A percentile compares a stretch with the other conserved stretches of the same genome.
Conservation (phyloP, 2,888 invertebrate genomes). For the Marasmarcha lunaedactyla region DNA sequence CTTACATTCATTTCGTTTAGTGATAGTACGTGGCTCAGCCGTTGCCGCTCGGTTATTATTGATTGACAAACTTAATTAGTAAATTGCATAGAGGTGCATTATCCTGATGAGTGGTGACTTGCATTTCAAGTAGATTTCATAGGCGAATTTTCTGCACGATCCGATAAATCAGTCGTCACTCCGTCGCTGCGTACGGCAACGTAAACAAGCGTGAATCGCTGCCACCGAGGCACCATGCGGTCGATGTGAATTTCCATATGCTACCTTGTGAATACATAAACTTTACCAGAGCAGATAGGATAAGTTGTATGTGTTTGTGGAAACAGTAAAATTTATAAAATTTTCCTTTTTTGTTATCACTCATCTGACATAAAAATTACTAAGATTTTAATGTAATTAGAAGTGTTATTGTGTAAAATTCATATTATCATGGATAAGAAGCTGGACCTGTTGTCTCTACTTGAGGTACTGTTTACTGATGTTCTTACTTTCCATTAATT, state of each 20-base stretch:
- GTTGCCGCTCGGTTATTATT: constrained; percentile 24
- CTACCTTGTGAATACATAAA: constrained; percentile 21
- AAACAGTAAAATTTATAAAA: too few species aligned
- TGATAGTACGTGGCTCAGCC: constrained; percentile 46
- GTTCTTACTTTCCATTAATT: too few species aligned
- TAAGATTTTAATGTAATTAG: too few species aligned
- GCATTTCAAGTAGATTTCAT: constrained; percentile 17
- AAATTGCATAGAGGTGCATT: constrained; percentile 24
- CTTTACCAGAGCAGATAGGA: constrained; percentile 3
- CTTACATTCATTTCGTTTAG: constrained; percentile 61
- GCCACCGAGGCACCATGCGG: constrained; percentile 65
- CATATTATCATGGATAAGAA: constrained; percentile 60
- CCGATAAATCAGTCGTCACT: constrained; percentile 16
- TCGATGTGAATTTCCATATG: constrained; percentile 49
- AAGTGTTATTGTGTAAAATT: constrained; percentile 31
- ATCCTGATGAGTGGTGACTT: constrained; percentile 28
- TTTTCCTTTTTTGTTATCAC: too few species aligned
- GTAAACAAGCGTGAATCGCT: constrained; percentile 45
- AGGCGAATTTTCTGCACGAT: constrained; percentile 18
- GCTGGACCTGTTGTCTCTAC: constrained; percentile 58
- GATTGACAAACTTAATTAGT: constrained; percentile 38
- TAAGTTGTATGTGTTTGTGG: too few species aligned
- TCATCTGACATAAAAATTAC: too few species aligned
- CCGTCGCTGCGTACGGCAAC: constrained; percentile 19
- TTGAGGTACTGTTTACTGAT: constrained; percentile 42